Base-by-base conservation (phyloP, 2,888 invertebrate species). In the Bugulina stolonifera region DNA sequence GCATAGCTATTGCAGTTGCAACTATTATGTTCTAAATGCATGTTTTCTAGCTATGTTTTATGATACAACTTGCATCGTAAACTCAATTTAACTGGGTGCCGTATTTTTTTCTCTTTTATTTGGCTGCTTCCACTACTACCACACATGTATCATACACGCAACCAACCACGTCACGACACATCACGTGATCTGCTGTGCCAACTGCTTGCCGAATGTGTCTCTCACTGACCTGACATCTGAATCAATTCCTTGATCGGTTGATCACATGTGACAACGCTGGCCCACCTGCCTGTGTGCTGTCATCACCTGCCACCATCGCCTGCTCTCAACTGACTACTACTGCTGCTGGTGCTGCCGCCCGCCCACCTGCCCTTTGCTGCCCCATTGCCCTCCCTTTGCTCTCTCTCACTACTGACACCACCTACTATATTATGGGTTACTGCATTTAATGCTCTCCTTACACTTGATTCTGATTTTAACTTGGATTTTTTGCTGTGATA, bases 51-150 rank as follows among this genome's bases (percentile, higher is more conserved):
- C 64, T 64, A 64, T 27, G n/a, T 64, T 22, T 64, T 18, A 32
- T 10, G 29, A 32, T 14, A 18, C 22, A 10, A 32, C 64, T 29
- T 64, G 64, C 64, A 64, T 64, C 64, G 27, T 64, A 27, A 64
- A 34, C 64, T 3, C 64, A 34, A 64, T 5, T 64, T 64, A 64
- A 64, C 64, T 64, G 64, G 64, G 64, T 64, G 64, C 64, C 64
- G 27, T 64, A 64, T 64, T 64, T 64, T 57, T 64, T 64, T 27
- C 27, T 27, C 27, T 64, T 57, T 64, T 64, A 64, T 64, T 64
- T 64, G 64, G 64, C 64, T 34, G 64, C 64, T 64, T 64, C 64
- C 64, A 32, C 64, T 32, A 64, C 64, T 64, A 64, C 64, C 64
- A 64, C 64, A 64, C 64, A 29, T 43, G 43, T 43, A 43, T 43